Base-by-base conservation (phyloP, 2,113 vertebrate genomes). In the Pardalotus punctatus region DNA sequence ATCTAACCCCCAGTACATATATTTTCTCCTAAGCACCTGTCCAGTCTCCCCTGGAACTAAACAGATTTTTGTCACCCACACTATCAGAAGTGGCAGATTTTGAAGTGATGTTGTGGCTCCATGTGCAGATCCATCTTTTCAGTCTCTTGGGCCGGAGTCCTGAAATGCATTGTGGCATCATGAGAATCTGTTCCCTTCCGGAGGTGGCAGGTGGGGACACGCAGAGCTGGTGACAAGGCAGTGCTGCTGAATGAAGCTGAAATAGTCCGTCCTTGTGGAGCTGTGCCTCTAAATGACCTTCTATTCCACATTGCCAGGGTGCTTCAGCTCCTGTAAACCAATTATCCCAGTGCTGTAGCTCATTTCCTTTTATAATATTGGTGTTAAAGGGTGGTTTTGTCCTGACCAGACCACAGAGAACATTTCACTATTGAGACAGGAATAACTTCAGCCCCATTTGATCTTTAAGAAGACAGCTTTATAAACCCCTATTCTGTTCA, bases 1-100 rank as follows among this genome's bases (percentile, higher is more conserved):
- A 42, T 62, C 17, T 38, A 74, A 74, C 28, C 19, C 28, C 70
- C 56, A 69, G 31, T 8, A 66, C 47, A 56, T 56, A 22, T 10
- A 21, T 22, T 40, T 72, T 70, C 64, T 67, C 2, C 28, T 54
- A 16, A 67, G 62, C 83, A 25, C 16, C 15, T 81, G 12, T 29
- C 29, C 36, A 11, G 24, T 48, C 22, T 70, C 60, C 20, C 18
- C 13, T 70, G 61, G 50, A 94, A 61, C 25, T n/a, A 18, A 56
- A 40, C 10, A n/a, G 69, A 9, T 35, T 74, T 85, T 69, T 72
- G 60, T 66, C 51, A 42, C 47, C 61, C 1, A 0, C 0, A 0
- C 17, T 24, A 10, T 60, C 35, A 54, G 4, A 58, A 79, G 35
- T 28, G 54, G 23, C 48, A 43, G 58, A 35, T 86, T 70, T 80